phyloP scores from a whole-genome alignment of 2,113 vertebrate genomes.

The Nerophis ophidion region DNA sequence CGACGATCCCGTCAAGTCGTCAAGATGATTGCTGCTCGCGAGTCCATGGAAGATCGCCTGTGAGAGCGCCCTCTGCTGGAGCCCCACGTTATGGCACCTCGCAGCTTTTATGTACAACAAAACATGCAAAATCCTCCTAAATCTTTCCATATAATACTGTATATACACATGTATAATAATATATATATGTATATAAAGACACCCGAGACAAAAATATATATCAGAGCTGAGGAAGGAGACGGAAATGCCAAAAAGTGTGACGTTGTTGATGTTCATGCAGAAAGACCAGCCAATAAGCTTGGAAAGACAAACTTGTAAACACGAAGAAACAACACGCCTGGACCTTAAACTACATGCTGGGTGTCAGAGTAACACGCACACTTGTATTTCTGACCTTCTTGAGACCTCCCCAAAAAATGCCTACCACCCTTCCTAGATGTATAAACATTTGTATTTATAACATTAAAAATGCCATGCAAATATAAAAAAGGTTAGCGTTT shows the following conservation, averaged over 20 bases:
- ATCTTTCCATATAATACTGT: too few relatives aligned
- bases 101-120: slow-evolving; percentile 22
- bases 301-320: slow-evolving; percentile 48
- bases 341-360: slow-evolving; percentile 54
- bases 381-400: too few relatives aligned
- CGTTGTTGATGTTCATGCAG: slow-evolving; percentile 69
- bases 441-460: too few relatives aligned
- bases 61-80: slow-evolving; percentile 46
- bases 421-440: too few relatives aligned
- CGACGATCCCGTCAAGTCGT: neutral
- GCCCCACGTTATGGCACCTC: neutral
- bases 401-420: too few relatives aligned
- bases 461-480: too few relatives aligned
- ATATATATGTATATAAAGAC: neutral
- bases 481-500: too few relatives aligned
- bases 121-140: slow-evolving; percentile 57
- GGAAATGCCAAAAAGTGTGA: slow-evolving; percentile 56
- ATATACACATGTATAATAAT: too few relatives aligned
- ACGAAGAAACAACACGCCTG: slow-evolving; percentile 51
- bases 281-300: slow-evolving; percentile 26
- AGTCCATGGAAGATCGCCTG: neutral
- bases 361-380: too few relatives aligned
- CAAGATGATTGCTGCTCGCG: too few relatives aligned
- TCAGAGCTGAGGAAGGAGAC: slow-evolving; percentile 67
- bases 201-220: slow-evolving; percentile 69